Evolutionary conservation across 2,888 invertebrate genomes (phyloP), one percentile per base, ranked within the genome.

Genomic region (Ceraclea dissimilis): DNA sequence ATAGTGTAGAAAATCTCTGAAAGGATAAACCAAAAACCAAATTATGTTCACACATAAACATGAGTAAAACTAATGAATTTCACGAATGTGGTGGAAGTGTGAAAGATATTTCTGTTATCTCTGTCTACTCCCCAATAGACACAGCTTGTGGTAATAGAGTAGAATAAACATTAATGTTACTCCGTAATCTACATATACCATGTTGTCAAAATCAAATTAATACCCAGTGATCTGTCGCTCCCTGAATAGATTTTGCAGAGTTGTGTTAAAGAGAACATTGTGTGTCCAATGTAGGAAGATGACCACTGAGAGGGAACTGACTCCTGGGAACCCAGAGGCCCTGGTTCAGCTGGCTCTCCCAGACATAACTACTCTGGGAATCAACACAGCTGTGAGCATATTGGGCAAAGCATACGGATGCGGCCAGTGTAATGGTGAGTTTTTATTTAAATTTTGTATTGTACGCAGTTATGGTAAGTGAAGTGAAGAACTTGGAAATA

Each of bases 1-100:
- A 66, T 82, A 79, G 67, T 80, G 83, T 43, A 90, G 73, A 66
- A 90, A 86, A 64, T 86, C 79, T 68, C 91, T 90, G 76, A 65
- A 79, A 81, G 64, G 64, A 56, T n/a, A n/a, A n/a, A n/a, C n/a
- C n/a, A n/a, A n/a, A n/a, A n/a, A n/a, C n/a, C n/a, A n/a, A n/a
- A n/a, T n/a, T n/a, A n/a, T 10, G 8, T 8, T 10, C 33, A 33
- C 8, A 33, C 8, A 33, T 10, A 33, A 33, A 33, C 33, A 33
- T 33, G 8, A 33, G 8, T 33, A 33, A 33, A 33, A 33, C 33
- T 13, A 33, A 13, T 13, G 8, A 13, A 33, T 33, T 10, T 33
- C 8, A 10, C 33, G 13, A 10, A 33, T 13, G 13, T 13, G 13
- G 13, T 10, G 8, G 33, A 13, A 33, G 13, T 10, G 8, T 10